Conservation (phyloP, 1,140 invertebrate genomes). For the Conopomorpha cramerella region DNA sequence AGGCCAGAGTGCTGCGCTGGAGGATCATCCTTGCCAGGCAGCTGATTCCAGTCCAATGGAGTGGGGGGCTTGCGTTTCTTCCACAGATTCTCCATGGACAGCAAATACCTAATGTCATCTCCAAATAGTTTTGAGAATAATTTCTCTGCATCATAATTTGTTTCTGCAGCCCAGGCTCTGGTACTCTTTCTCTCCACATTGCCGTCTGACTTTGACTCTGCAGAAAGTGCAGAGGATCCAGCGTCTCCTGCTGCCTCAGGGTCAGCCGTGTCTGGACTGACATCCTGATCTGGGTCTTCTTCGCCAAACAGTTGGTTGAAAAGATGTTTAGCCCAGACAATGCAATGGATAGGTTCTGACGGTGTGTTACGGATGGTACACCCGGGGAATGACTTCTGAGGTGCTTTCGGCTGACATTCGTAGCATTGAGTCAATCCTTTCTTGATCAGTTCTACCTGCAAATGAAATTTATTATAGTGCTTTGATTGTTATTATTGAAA, state of each 20-base stretch:
- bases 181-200: constrained; percentile 86
- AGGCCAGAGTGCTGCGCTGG: constrained; percentile 46
- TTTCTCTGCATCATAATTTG: constrained; percentile 82
- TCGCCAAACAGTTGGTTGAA: constrained; percentile 99
- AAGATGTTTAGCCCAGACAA: constrained; percentile 99
- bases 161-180: constrained; percentile 83
- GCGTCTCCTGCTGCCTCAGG: constrained; percentile 73
- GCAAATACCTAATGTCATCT: constrained; percentile 94
- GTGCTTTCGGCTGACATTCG: constrained; percentile 91
- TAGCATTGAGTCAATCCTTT: constrained; percentile 94
- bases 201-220: constrained; percentile 54
- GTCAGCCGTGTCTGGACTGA: constrained; percentile 95
- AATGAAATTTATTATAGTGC: constrained; percentile 7
- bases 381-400: constrained; percentile 92
- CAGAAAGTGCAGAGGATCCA: constrained; percentile 39
- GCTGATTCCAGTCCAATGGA: constrained; percentile 75
- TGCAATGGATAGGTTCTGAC: constrained; percentile 98
- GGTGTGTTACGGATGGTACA: constrained; percentile 99
- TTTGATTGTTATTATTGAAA: too few relatives aligned
- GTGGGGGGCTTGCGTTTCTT: constrained; percentile 80
- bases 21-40: constrained; percentile 64
- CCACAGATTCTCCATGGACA: constrained; percentile 96
- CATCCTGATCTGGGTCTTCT: constrained; percentile 94
- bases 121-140: constrained; percentile 89
- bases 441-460: constrained; percentile 85